phyloP scores from a whole-genome alignment of 2,888 invertebrate genomes.

The Heliconius ethilla region DNA sequence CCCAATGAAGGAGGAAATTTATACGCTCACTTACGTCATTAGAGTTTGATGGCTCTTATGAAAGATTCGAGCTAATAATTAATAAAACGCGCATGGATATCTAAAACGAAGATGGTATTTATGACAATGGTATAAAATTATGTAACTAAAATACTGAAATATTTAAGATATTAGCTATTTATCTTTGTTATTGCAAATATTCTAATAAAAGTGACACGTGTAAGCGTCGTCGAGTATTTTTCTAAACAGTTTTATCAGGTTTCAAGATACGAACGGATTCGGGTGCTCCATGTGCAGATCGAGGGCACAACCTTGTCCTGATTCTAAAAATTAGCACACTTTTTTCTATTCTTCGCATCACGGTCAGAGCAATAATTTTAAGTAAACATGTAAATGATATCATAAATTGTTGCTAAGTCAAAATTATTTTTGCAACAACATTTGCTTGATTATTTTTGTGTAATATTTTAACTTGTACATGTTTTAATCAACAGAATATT shows the following conservation, averaged over 20 bases:
- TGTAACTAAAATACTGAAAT: not conserved
- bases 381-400: conserved; percentile 33
- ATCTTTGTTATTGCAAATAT: conserved; percentile 1
- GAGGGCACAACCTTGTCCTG: conserved; percentile 76
- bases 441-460: conserved; percentile 2
- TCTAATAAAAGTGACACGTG: not conserved
- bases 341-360: conserved; percentile 61
- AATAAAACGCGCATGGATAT: not conserved
- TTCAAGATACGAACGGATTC: conserved; percentile 60
- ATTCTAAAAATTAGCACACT: conserved; percentile 78
- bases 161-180: not conserved
- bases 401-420: conserved; percentile 11
- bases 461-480: not conserved
- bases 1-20: conserved; percentile 42
- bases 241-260: conserved; percentile 42
- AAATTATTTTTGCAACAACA: conserved; percentile 8
- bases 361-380: conserved; percentile 46
- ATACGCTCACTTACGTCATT: conserved; percentile 44
- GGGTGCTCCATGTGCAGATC: conserved; percentile 64
- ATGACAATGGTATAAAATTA: not conserved
- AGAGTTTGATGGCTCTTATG: conserved; percentile 31
- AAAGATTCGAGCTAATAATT: conserved; percentile 13
- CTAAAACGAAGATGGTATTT: not conserved
- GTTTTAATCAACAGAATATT: not conserved
- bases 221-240: not conserved